These are phyloP conservation scores for Agrotis segetum DNA, from an alignment of 2,888 invertebrate genomes.

Conservation along the genomic window DNA sequence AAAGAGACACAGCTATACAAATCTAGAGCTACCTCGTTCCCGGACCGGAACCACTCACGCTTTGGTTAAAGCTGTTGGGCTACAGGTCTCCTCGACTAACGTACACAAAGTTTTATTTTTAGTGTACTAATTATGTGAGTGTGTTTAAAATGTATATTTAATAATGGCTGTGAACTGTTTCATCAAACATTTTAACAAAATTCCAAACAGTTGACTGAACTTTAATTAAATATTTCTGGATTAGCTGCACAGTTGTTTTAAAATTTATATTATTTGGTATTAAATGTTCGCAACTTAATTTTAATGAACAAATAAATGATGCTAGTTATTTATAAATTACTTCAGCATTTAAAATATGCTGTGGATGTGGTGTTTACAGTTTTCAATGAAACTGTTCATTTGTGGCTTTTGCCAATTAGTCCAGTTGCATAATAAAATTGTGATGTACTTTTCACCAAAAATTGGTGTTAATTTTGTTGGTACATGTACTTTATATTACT, in stretches of 20 bases:
- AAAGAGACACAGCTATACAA: no score
- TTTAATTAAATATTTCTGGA: background rate
- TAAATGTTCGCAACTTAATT: slow-evolving; percentile 7
- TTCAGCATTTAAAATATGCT: slow-evolving; percentile 35
- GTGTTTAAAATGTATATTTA: background rate
- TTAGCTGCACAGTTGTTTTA: background rate
- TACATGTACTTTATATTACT: background rate
- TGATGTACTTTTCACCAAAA: slow-evolving; percentile 21
- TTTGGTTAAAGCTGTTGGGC: no score
- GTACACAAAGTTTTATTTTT: no score
- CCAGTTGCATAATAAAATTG: slow-evolving; percentile 29
- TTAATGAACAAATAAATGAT: background rate
- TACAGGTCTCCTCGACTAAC: no score
- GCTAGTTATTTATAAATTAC: slow-evolving; percentile 31
- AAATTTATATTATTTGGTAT: background rate
- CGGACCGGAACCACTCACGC: no score
- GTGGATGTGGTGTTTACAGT: slow-evolving; percentile 30
- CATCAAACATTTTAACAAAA: background rate
- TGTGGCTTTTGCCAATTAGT: slow-evolving; percentile 43
- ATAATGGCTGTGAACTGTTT: background rate
- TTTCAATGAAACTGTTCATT: slow-evolving; percentile 42
- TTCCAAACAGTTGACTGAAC: background rate
- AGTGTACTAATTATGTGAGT: no score
- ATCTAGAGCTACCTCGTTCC: no score
- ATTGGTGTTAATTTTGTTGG: background rate